A percentile compares a stretch with the other conserved stretches of the same genome.
phyloP scores from a whole-genome alignment of 2,888 invertebrate species.

The Lepidochitona cinerea region DNA sequence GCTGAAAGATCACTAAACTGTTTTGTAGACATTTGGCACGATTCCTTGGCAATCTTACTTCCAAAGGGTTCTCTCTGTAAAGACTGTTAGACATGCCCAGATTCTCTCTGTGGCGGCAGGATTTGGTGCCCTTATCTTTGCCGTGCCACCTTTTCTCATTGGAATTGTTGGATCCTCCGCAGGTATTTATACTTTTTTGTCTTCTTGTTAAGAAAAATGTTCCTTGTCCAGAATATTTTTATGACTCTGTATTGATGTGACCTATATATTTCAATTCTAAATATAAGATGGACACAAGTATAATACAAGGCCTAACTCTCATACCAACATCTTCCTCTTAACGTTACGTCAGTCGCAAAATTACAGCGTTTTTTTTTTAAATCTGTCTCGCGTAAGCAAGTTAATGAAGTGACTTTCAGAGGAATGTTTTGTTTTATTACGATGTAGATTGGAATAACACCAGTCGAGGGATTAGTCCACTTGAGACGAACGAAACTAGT shows the following conservation, averaged over 20 bases:
- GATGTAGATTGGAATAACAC: slow-evolving; percentile 58
- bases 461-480: slow-evolving; percentile 43
- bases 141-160: slow-evolving; percentile 61
- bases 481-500: slow-evolving; percentile 35
- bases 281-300: no score
- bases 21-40: slow-evolving; percentile 59
- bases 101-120: slow-evolving; percentile 54
- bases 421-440: slow-evolving; percentile 12
- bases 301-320: no score
- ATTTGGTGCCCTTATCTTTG: slow-evolving; percentile 52
- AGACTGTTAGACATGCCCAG: slow-evolving; percentile 48
- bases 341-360: no score
- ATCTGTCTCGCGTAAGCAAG: no score
- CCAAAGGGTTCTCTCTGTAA: slow-evolving; percentile 63
- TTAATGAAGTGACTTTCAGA: no score
- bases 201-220: no score
- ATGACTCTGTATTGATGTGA: no score
- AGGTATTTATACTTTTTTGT: slow-evolving; percentile 34
- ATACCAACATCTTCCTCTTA: no score
- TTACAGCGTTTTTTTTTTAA: no score
- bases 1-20: no score
- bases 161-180: slow-evolving; percentile 57
- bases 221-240: no score
- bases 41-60: slow-evolving; percentile 68
- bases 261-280: no score